Evolutionary conservation across 2,888 invertebrate genomes (phyloP).

Genomic region (Eristalis intricaria): DNA sequence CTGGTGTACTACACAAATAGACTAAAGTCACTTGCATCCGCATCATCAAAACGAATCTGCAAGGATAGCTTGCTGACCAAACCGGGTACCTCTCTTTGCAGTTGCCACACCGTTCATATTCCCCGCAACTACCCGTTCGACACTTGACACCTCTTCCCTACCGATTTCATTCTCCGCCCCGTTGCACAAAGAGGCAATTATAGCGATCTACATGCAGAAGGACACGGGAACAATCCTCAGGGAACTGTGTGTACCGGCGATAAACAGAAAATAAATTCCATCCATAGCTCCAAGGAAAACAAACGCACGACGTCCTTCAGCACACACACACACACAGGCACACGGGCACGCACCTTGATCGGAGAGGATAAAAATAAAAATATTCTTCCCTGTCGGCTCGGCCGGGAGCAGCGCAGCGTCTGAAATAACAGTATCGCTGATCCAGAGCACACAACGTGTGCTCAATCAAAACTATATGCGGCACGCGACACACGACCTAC

Average conservation of each 20-base stretch:
- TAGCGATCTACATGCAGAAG: not conserved
- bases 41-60: too few relatives aligned
- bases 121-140: too few relatives aligned
- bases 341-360: slow-evolving; percentile 65
- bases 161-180: not conserved
- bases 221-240: not conserved
- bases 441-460: slow-evolving; percentile 58
- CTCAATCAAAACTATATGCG: slow-evolving; percentile 71
- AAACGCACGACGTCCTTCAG: slow-evolving; percentile 65
- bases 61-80: too few relatives aligned
- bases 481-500: slow-evolving; percentile 72
- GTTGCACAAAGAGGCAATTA: not conserved
- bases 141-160: not conserved
- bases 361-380: slow-evolving; percentile 42
- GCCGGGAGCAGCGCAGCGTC: not conserved
- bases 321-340: slow-evolving; percentile 58
- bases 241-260: not conserved
- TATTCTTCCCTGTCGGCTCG: not conserved
- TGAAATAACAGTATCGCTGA: slow-evolving; percentile 68
- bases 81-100: too few relatives aligned
- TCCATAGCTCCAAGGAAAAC: slow-evolving; percentile 51
- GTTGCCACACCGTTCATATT: too few relatives aligned
- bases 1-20: too few relatives aligned
- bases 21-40: too few relatives aligned
- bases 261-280: slow-evolving; percentile 1